Evolutionary conservation across 1,140 invertebrate genomes (phyloP).

Genomic region (Drosophila orosa): DNA sequence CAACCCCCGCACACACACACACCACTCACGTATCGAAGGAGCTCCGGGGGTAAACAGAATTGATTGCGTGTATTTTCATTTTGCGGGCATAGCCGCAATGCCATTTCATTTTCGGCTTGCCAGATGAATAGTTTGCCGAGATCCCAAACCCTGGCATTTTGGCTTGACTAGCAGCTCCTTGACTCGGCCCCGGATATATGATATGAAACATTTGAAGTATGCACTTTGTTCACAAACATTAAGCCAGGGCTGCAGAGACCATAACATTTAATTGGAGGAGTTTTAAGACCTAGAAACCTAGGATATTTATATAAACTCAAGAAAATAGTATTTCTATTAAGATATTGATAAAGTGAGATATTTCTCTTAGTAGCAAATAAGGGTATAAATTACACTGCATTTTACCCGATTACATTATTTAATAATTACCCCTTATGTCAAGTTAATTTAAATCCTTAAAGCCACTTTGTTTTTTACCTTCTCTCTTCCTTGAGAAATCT

Average conservation of each 20-base stretch:
- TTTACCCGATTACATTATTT: no score
- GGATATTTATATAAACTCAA: background rate
- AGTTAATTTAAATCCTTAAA: background rate
- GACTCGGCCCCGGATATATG: constrained; percentile 12
- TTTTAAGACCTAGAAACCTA: background rate
- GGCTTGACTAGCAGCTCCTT: constrained; percentile 19
- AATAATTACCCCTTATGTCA: background rate
- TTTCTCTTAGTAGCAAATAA: background rate
- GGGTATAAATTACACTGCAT: background rate
- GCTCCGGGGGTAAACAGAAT: constrained; percentile 73
- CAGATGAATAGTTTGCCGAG: constrained; percentile 44
- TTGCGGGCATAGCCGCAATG: constrained; percentile 62
- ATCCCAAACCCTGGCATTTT: constrained; percentile 11
- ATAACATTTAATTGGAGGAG: background rate
- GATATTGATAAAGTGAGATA: background rate
- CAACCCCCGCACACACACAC: constrained; percentile 13
- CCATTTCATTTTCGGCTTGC: constrained; percentile 65
- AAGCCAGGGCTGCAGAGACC: constrained; percentile 20
- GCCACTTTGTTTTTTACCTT: background rate
- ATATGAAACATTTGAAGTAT: constrained; percentile 62
- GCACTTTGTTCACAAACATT: constrained; percentile 27
- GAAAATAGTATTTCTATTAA: background rate
- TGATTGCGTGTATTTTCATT: constrained; percentile 79
- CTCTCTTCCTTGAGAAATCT: background rate
- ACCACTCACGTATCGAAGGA: constrained; percentile 27